Evolutionary conservation across 2,888 invertebrate genomes (phyloP), one percentile per base, ranked within the genome.

Genomic region (Drosophila anomelani): DNA sequence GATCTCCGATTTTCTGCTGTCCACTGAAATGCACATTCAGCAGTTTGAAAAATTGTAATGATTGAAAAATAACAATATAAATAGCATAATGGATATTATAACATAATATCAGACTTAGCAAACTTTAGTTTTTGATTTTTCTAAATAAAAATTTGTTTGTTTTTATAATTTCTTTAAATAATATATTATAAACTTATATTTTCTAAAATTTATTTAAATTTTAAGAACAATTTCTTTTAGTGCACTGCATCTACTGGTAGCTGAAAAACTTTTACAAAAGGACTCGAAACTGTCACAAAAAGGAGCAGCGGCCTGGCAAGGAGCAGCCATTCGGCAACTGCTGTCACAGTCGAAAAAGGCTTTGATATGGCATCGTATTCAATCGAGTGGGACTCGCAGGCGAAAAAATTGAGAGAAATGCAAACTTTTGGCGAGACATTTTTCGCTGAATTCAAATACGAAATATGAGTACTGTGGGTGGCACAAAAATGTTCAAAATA

Each of bases 231-330:
- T 53, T 53, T 53, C 36, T 15, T 20, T 20, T 15, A n/a, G 51
- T 54, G 54, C 38, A 54, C 36, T 36, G 29, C 44, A 26, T 32
- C 44, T 54, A 20, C 38, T 56, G 43, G 39, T 57, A 26, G 51
- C 60, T 72, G 85, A 53, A 73, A 75, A 73, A 63, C 68, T 78
- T 64, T 61, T 54, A 26, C 51, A 78, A 82, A 80, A 75, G 86
- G 76, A 86, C 84, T 84, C 84, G 78, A 86, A 84, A 78, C 79
- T 84, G 86, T 84, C 84, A 84, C 63, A 55, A 61, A 73, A 72
- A 83, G 83, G 83, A 83, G 85, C 83, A 79, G 67, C 63, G 76
- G 67, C 63, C 60, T 55, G 66, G 68, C 61, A 66, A 71, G 39
- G 63, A 73, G 68, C 72, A 62, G 68, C 74, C 76, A 70, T 67